Conservation (phyloP, 2,888 invertebrate genomes). For the Amiota communis region DNA sequence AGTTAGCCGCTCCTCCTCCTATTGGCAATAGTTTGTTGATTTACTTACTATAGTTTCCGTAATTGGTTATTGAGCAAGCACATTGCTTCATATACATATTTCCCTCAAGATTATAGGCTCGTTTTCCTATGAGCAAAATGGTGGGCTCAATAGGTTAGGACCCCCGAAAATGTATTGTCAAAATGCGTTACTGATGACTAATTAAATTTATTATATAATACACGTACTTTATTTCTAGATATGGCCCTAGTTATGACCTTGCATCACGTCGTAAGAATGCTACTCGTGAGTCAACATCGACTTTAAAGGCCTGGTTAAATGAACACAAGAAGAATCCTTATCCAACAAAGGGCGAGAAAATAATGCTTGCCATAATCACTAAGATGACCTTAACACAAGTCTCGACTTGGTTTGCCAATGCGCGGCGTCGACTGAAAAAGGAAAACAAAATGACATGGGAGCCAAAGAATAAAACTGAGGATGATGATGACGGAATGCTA, state of each 20-base stretch:
- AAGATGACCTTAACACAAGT: slow-evolving; percentile 97
- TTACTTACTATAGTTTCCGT: too few relatives aligned
- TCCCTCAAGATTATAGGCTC: too few relatives aligned
- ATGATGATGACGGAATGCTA: slow-evolving; percentile 88
- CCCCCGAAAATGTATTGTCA: too few relatives aligned
- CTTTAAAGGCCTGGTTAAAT: slow-evolving; percentile 97
- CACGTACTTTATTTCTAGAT: slow-evolving; percentile 78
- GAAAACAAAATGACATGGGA: slow-evolving; percentile 99
- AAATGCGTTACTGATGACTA: too few relatives aligned
- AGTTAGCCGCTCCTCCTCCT: too few relatives aligned
- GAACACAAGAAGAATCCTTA: slow-evolving; percentile 98
- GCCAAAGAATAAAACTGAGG: slow-evolving; percentile 91
- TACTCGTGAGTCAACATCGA: slow-evolving; percentile 96
- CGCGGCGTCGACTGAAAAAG: slow-evolving; percentile 92
- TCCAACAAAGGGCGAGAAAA: slow-evolving; percentile 96
- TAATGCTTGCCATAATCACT: slow-evolving; percentile 95
- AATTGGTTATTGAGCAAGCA: too few relatives aligned
- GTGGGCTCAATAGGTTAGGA: not conserved
- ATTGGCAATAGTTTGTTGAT: too few relatives aligned
- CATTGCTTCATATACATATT: too few relatives aligned
- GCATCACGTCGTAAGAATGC: slow-evolving; percentile 97
- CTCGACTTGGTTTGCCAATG: slow-evolving; percentile 98
- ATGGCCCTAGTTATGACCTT: slow-evolving; percentile 94
- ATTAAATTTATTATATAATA: not conserved
- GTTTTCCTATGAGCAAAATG: slow-evolving; percentile 25